Evolutionary conservation across 1,140 invertebrate species (phyloP), one percentile per base, ranked within the genome.

Genomic region (Micrasema minimum): DNA sequence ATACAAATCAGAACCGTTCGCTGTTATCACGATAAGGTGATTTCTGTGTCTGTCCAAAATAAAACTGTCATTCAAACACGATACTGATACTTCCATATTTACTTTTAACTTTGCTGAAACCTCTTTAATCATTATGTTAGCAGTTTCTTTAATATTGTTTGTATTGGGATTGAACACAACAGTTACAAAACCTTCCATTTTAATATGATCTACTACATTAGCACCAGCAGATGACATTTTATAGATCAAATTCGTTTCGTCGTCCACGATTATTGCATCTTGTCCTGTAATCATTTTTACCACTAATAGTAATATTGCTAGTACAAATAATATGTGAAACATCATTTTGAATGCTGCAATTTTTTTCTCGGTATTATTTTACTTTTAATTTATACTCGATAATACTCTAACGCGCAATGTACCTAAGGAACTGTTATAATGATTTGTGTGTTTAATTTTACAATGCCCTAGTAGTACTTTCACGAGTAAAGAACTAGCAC

Each of bases 21-120:
- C 38, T 11, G 35, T 59, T 6, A 59, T 3, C 31, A 59, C 37
- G 35, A 59, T 20, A 6, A 59, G 14, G 20, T 59, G 35, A 6
- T 37, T 37, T 18, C 35, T 2, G 6, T 59, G 31, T 22, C 31
- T 59, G 37, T 38, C 37, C 10, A 59, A 16, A 2, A 38, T 26
- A 2, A 14, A 20, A 37, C 10, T 55, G 0, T 55, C 26, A 16
- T 37, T 55, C 5, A 10, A 59, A 22, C 55, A 59, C 10, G 11
- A n/a, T 14, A 59, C 2, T 20, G 37, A 41, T 14, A 59, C 38
- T 59, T 59, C 55, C 14, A 59, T 12, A 20, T 35, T 18, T 18
- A 38, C 38, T 18, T 20, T 23, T 12, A 9, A 22, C 2, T 41
- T 2, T 4, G 37, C 6, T 10, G 55, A 20, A 10, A 59, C 10